Evolutionary conservation across 1,140 invertebrate genomes (phyloP).

Genomic region (Trialeurodes vaporariorum): DNA sequence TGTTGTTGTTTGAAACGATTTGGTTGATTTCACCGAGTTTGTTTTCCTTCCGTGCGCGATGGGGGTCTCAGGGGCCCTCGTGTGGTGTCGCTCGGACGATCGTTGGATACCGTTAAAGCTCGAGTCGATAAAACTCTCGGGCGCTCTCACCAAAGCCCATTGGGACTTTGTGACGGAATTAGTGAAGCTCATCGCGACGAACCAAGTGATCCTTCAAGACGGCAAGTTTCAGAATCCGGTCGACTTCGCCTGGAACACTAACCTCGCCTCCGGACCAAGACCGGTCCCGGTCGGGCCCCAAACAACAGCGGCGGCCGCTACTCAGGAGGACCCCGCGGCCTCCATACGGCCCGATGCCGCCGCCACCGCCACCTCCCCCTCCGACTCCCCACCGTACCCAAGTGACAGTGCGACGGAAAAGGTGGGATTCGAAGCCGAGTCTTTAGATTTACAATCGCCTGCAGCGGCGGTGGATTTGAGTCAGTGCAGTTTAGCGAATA

Average conservation of each 20-base stretch:
- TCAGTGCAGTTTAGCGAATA: neutral
- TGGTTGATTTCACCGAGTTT: no score
- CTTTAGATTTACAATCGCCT: no score
- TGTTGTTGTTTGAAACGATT: no score
- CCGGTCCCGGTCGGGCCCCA: no score
- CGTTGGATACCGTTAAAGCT: conserved; percentile 47
- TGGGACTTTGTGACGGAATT: conserved; percentile 47
- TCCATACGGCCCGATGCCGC: no score
- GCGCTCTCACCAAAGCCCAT: conserved; percentile 45
- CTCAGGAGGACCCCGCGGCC: no score
- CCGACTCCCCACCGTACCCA: no score
- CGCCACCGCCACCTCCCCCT: no score
- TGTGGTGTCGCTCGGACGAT: conserved; percentile 50
- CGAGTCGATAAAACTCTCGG: conserved; percentile 46
- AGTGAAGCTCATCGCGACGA: conserved; percentile 44
- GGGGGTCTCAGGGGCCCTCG: conserved; percentile 36
- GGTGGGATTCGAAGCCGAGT: no score
- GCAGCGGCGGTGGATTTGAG: no score
- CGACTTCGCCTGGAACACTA: conserved; percentile 39
- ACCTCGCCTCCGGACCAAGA: neutral
- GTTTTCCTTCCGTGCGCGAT: no score
- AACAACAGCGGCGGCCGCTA: no score
- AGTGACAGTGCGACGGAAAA: neutral
- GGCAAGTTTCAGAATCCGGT: conserved; percentile 37
- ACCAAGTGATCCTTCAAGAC: conserved; percentile 35